Evolutionary conservation across 2,113 vertebrate genomes (phyloP).

Genomic region (Campylorhamphus procurvoides): DNA sequence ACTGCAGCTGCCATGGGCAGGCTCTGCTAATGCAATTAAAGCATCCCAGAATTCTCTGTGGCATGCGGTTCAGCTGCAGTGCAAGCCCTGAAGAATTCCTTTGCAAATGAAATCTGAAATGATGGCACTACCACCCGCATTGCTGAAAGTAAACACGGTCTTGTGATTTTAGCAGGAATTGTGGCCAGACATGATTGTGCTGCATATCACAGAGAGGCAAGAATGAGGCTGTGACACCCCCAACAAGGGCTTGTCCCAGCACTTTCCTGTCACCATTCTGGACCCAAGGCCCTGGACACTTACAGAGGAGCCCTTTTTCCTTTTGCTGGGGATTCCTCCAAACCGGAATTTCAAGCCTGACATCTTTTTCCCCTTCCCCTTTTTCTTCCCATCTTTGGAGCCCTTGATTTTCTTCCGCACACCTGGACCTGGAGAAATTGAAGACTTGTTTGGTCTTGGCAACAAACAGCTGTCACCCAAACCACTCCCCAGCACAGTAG

Average conservation of each 20-base stretch:
- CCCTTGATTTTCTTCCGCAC: slow-evolving; percentile 89
- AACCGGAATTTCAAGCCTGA: slow-evolving; percentile 86
- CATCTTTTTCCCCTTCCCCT: slow-evolving; percentile 90
- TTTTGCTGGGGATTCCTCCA: slow-evolving; percentile 86
- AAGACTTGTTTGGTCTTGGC: neutral
- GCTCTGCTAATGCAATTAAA: neutral
- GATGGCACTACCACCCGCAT: neutral
- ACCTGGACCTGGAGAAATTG: slow-evolving; percentile 83
- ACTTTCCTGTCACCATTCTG: neutral
- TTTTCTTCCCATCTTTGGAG: slow-evolving; percentile 90
- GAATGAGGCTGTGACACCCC: neutral
- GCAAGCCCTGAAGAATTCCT: slow-evolving; percentile 3
- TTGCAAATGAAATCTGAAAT: neutral
- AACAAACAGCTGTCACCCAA: neutral
- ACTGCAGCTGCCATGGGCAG: neutral
- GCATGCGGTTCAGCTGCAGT: neutral
- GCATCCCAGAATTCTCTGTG: neutral
- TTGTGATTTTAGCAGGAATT: neutral
- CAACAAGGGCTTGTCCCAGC: neutral
- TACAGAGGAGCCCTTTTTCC: slow-evolving; percentile 96
- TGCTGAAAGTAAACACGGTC: neutral
- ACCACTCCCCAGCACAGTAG: neutral
- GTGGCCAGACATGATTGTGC: neutral
- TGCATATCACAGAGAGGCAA: rapidly evolving
- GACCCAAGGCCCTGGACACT: neutral